phyloP scores from a whole-genome alignment of 2,113 vertebrate species.

The Rhea pennata region DNA sequence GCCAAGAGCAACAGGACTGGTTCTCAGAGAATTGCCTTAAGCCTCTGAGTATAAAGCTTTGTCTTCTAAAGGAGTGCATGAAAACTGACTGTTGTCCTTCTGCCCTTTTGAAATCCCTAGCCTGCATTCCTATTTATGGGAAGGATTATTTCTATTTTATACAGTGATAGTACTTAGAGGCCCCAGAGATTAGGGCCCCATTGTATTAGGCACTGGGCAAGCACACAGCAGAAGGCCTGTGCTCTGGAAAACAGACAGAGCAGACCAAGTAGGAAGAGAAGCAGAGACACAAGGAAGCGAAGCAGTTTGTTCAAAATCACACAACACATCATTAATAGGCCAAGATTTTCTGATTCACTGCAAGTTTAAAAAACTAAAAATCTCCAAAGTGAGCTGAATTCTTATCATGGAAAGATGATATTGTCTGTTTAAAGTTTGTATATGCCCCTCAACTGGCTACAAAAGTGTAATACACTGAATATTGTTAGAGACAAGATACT shows the following conservation, averaged over 20 bases:
- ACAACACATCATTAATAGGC: not conserved
- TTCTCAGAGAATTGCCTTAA: not conserved
- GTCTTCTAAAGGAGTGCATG: not conserved
- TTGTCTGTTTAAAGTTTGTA: not conserved
- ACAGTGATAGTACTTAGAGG: not conserved
- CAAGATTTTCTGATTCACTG: not conserved
- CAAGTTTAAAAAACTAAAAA: not conserved
- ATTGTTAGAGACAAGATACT: not conserved
- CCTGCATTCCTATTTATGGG: not conserved
- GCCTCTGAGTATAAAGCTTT: not conserved
- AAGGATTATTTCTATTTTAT: slow-evolving; percentile 4
- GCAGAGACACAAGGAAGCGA: not conserved
- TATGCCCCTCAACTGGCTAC: not conserved
- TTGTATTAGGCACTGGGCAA: not conserved
- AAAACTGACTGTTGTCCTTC: not conserved
- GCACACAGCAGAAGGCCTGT: not conserved
- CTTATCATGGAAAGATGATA: not conserved
- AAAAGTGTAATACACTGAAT: not conserved
- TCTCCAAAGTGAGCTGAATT: not conserved
- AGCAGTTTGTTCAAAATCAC: slow-evolving; percentile 8
- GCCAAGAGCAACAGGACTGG: slow-evolving; percentile 21
- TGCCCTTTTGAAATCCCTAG: slow-evolving; percentile 13
- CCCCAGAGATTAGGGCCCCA: not conserved
- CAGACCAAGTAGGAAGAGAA: not conserved
- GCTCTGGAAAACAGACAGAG: not conserved